Percentiles rank a stretch among this genome's conserved stretches.
These are phyloP conservation scores for Tylochromis polylepis DNA, from an alignment of 2,113 vertebrate genomes.

Conservation along the genomic window DNA sequence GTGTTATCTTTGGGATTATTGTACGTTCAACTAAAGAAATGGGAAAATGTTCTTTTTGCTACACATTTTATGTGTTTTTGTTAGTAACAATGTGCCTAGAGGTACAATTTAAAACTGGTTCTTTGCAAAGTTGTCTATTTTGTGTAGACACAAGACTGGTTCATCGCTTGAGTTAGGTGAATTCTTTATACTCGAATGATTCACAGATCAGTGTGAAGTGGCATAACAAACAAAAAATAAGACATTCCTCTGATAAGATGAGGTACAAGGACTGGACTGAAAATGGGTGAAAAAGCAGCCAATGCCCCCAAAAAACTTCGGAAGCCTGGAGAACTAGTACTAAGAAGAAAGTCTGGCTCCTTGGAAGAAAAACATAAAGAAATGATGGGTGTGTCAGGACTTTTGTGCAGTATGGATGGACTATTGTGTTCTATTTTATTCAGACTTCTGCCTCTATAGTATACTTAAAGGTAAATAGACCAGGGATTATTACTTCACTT, in stretches of 20 bases:
- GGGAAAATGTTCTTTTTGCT: neutral
- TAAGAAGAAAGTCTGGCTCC: too few species aligned
- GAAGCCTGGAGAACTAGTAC: too few species aligned
- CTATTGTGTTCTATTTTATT: neutral
- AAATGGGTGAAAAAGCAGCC: too few species aligned
- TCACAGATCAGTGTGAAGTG: neutral
- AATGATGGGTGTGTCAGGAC: too few species aligned
- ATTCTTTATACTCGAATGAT: neutral
- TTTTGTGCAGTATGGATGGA: neutral
- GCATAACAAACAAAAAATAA: too few species aligned
- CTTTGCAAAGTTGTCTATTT: neutral
- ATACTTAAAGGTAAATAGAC: neutral
- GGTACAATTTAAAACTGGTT: neutral
- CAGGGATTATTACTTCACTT: neutral
- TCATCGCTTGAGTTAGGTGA: neutral
- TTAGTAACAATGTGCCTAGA: neutral
- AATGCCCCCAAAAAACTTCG: too few species aligned
- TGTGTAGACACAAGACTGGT: neutral
- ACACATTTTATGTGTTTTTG: neutral
- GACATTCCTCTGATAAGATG: too few species aligned
- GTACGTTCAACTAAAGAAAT: neutral
- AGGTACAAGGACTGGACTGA: too few species aligned
- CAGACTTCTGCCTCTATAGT: neutral
- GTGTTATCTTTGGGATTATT: neutral
- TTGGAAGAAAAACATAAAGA: too few species aligned